phyloP scores from a whole-genome alignment of 64 coral and sea anemone species.

The Montipora capricornis region DNA sequence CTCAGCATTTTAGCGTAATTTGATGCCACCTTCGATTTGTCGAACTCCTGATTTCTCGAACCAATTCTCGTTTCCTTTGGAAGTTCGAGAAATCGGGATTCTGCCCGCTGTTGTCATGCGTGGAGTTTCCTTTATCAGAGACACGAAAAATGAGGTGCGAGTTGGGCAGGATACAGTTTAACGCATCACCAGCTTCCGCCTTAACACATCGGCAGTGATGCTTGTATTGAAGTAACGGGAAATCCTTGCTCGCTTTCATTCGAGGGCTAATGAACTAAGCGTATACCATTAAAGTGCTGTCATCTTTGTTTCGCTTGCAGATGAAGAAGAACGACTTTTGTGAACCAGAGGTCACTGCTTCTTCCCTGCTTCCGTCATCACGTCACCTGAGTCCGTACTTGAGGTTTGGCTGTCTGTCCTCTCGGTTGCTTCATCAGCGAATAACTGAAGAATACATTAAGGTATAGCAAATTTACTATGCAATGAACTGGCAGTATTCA shows the following conservation, averaged over 20 bases:
- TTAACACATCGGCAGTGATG: too few relatives aligned
- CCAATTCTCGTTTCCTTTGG: too few relatives aligned
- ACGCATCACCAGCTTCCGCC: too few relatives aligned
- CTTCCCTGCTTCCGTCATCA: conserved; percentile 19
- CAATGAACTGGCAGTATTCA: too few relatives aligned
- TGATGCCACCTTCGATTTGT: too few relatives aligned
- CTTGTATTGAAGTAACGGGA: neutral
- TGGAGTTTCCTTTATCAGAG: too few relatives aligned
- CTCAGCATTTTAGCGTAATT: too few relatives aligned
- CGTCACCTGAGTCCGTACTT: conserved; percentile 64
- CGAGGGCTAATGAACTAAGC: neutral
- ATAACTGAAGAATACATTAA: conserved; percentile 57
- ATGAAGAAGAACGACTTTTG: conserved; percentile 37
- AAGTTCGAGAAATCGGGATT: too few relatives aligned
- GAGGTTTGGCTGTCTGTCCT: conserved; percentile 59
- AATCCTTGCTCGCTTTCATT: neutral
- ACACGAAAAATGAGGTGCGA: too few relatives aligned
- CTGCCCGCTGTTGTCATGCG: too few relatives aligned
- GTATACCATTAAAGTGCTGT: neutral
- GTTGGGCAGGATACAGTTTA: too few relatives aligned
- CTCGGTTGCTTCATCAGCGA: conserved; percentile 40
- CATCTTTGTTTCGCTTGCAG: neutral
- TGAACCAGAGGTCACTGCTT: neutral
- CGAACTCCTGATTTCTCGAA: too few relatives aligned
- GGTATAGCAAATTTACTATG: neutral